Conservation (phyloP, 2,113 vertebrate genomes). For the Microcebus murinus region DNA sequence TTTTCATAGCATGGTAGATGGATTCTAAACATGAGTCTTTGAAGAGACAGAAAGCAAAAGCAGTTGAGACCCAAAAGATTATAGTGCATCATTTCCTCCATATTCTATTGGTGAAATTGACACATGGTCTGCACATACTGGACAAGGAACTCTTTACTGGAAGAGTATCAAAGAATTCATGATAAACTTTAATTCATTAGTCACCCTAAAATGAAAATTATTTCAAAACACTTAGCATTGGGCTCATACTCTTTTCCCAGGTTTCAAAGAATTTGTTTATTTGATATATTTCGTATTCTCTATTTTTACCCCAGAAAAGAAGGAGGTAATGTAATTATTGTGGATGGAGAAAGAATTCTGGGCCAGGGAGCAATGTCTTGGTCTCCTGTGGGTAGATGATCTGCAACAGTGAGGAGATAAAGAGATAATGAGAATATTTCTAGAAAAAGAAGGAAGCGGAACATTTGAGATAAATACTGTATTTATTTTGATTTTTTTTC, state of each 20-base stretch:
- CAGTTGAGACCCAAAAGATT: not conserved
- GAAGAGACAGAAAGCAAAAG: not conserved
- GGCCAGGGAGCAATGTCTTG: fast-evolving
- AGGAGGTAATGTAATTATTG: not conserved
- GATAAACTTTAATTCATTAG: not conserved
- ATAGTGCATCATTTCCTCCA: not conserved
- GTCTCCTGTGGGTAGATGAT: not conserved
- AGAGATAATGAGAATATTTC: not conserved
- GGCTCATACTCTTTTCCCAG: not conserved
- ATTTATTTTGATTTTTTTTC: not conserved
- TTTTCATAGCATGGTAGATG: not conserved
- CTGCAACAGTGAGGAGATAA: not conserved
- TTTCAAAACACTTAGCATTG: not conserved
- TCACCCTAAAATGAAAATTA: not conserved
- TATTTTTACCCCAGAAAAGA: not conserved
- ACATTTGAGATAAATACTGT: not conserved
- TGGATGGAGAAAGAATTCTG: not conserved
- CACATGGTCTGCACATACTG: not conserved
- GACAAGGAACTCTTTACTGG: not conserved
- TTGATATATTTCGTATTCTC: not conserved
- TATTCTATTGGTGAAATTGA: not conserved
- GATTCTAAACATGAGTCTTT: not conserved
- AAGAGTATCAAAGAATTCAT: not conserved
- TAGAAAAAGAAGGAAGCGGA: not conserved
- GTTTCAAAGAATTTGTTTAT: not conserved